A percentile compares a stretch with the other conserved stretches of the same genome.
Evolutionary conservation across 2,113 vertebrate species (phyloP).

Genomic region (human (Homo sapiens)): DNA sequence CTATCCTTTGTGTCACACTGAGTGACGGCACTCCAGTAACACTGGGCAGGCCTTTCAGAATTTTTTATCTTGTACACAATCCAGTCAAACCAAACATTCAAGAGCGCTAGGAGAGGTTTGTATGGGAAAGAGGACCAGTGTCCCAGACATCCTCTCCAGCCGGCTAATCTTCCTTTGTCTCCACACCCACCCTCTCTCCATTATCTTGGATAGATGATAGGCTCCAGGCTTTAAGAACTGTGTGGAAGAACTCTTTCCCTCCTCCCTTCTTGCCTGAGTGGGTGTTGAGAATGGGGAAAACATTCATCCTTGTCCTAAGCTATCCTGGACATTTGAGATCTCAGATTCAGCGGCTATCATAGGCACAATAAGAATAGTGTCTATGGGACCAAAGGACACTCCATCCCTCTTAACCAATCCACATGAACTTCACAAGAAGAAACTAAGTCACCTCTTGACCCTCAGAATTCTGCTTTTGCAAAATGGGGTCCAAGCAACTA

Average conservation of each 20-base stretch:
- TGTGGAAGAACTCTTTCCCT: background rate
- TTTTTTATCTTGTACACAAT: background rate
- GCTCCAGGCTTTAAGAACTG: slow-evolving; percentile 9
- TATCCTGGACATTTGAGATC: slow-evolving; percentile 2
- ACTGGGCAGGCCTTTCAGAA: background rate
- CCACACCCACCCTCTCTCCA: background rate
- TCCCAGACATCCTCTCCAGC: background rate
- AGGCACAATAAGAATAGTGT: background rate
- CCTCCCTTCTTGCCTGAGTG: background rate
- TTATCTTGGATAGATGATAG: background rate
- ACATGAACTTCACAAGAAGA: background rate
- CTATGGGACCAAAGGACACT: background rate
- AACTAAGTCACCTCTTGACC: background rate
- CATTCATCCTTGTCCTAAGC: background rate
- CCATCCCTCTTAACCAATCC: background rate
- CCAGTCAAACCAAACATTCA: background rate
- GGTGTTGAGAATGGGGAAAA: slow-evolving; percentile 23
- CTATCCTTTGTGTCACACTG: background rate
- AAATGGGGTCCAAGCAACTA: background rate
- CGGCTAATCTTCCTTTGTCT: background rate
- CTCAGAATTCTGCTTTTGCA: background rate
- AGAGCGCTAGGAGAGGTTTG: background rate
- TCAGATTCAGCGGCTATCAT: background rate
- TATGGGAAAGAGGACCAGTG: background rate
- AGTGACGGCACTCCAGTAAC: too few species aligned